A percentile compares a stretch with the other conserved stretches of the same genome.
Evolutionary conservation across 2,888 invertebrate species (phyloP).

Genomic region (Stenodema calcarata): DNA sequence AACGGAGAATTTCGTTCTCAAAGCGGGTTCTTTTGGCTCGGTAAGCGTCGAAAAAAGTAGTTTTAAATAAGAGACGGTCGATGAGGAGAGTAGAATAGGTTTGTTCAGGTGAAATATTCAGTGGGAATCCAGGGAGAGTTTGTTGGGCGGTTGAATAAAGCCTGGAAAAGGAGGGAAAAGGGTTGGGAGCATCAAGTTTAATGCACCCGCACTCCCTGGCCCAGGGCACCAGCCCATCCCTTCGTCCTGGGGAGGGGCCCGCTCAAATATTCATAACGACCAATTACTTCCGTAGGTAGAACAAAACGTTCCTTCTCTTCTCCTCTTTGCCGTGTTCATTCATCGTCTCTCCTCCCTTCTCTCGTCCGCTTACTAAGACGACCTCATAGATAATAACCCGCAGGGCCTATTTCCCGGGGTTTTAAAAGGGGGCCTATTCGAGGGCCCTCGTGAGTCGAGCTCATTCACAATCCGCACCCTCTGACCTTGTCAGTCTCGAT

Average conservation of each 20-base stretch:
- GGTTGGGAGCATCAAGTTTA: constrained; percentile 21
- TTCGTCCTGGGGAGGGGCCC: background rate
- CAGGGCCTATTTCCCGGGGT: background rate
- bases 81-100: constrained; percentile 34
- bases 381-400: constrained; percentile 32
- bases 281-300: constrained; percentile 47
- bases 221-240: background rate
- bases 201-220: constrained; percentile 20
- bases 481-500: background rate
- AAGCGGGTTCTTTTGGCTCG: constrained; percentile 16
- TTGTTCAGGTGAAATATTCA: constrained; percentile 40
- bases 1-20: constrained; percentile 1
- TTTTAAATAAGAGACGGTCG: constrained; percentile 40
- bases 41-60: constrained; percentile 26
- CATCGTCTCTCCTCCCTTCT: background rate
- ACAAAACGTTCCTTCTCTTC: constrained; percentile 19
- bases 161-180: constrained; percentile 13
- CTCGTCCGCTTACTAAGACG: constrained; percentile 2
- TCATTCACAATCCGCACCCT: background rate
- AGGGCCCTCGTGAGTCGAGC: background rate
- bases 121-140: constrained; percentile 37
- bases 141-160: constrained; percentile 37
- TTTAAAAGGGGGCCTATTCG: background rate
- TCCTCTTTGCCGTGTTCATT: constrained; percentile 2
- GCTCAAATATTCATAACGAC: constrained; percentile 47